Conservation (phyloP, 2,797 vertebrate species). For the Pseudochaenichthys georgianus region DNA sequence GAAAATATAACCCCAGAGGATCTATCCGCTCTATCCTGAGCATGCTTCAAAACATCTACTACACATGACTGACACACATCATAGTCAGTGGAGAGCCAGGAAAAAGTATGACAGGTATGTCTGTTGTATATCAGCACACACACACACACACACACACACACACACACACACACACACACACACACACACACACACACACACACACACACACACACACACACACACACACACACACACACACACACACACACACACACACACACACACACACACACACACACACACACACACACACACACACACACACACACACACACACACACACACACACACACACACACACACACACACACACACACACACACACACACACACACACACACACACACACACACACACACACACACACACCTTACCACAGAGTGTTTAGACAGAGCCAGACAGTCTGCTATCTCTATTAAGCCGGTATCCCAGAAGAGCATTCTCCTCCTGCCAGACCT, state of each 20-base stretch:
- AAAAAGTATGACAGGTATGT: neutral
- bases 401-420: constrained; percentile 18
- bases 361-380: too few species aligned
- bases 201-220: too few species aligned
- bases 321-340: too few species aligned
- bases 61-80: constrained; percentile 45
- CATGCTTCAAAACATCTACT: constrained; percentile 37
- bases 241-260: too few species aligned
- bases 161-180: too few species aligned
- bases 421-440: constrained; percentile 63
- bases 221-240: constrained; percentile 2
- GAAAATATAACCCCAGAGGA: constrained; percentile 15
- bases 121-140: constrained; percentile 12
- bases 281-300: too few species aligned
- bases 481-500: constrained; percentile 63
- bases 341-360: too few species aligned
- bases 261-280: too few species aligned
- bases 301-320: too few species aligned
- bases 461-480: constrained; percentile 54
- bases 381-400: too few species aligned
- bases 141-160: too few species aligned
- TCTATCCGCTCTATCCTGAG: constrained; percentile 8
- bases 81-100: constrained; percentile 20
- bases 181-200: too few species aligned
- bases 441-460: constrained; percentile 75